Base-by-base conservation (phyloP, 2,888 invertebrate genomes). In the Pterobdella sp. region DNA sequence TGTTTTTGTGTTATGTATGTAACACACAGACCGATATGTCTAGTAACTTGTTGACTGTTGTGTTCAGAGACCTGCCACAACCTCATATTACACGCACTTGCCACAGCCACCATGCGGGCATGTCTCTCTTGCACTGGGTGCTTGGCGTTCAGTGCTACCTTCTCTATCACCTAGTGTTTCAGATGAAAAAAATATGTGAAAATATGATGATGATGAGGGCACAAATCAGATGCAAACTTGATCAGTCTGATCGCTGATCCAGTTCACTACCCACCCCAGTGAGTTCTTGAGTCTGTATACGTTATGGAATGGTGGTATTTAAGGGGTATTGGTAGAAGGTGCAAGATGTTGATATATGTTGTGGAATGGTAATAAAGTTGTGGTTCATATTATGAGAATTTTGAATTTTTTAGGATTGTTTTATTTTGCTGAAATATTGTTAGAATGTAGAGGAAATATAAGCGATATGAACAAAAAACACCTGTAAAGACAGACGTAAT, bases 401-500 rank as follows among this genome's bases (percentile, higher is more conserved):
- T 42, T 42, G 10, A 42, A 14, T 42, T 42, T 14, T 42, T 42
- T 42, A 42, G n/a, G n/a, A n/a, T 42, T 42, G 18, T 42, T 42
- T 42, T 42, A 42, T n/a, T n/a, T n/a, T n/a, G n/a, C n/a, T n/a
- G n/a, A n/a, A n/a, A n/a, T n/a, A n/a, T n/a, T n/a, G n/a, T n/a
- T n/a, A n/a, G n/a, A n/a, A n/a, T n/a, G n/a, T n/a, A n/a, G n/a
- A n/a, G n/a, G n/a, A n/a, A n/a, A n/a, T n/a, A n/a, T n/a, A n/a
- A n/a, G n/a, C n/a, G n/a, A n/a, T n/a, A n/a, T n/a, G n/a, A n/a
- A n/a, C n/a, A 37, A 42, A 36, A 74, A 81, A 81, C 85, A 91
- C 91, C 91, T 89, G 84, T 94, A 97, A 81, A 95, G 94, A 74
- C 92, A 91, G 32, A 96, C 92, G 85, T 93, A 94, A 85, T 96